Evolutionary conservation across 2,797 vertebrate species (phyloP).

Genomic region (Sebastes hopkinsi): DNA sequence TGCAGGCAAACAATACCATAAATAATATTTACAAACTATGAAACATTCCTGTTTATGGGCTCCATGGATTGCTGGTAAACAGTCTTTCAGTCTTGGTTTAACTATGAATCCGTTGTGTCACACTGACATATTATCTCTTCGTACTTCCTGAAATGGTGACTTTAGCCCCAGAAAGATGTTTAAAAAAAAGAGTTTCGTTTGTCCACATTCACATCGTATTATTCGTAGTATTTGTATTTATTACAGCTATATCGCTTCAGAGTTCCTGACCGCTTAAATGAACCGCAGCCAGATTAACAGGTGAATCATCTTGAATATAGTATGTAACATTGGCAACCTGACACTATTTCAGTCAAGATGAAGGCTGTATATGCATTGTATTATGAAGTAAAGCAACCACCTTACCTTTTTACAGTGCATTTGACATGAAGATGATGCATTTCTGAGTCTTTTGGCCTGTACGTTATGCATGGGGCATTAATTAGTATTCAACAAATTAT

Average conservation of each 20-base stretch:
- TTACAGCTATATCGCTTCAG: neutral
- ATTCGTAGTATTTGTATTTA: neutral
- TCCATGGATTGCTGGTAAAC: constrained; percentile 60
- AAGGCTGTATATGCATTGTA: constrained; percentile 12
- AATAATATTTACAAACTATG: constrained; percentile 85
- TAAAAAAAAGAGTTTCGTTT: neutral
- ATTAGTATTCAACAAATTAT: constrained; percentile 42
- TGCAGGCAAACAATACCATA: constrained; percentile 84
- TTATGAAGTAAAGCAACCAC: constrained; percentile 1
- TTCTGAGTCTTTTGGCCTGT: constrained; percentile 8
- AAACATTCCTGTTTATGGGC: constrained; percentile 74
- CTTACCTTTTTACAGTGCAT: constrained; percentile 17
- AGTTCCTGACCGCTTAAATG: neutral
- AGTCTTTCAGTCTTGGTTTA: constrained; percentile 51
- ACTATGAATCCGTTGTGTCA: constrained; percentile 13
- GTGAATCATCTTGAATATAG: neutral
- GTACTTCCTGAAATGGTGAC: neutral
- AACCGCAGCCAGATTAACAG: constrained; percentile 13
- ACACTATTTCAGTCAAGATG: neutral
- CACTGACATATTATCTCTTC: neutral
- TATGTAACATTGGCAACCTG: constrained; percentile 12
- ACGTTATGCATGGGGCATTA: neutral
- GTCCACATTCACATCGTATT: neutral
- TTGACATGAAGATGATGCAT: constrained; percentile 5
- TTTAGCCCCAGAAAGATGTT: neutral